These are phyloP conservation scores for Synergus laeviventris DNA, from an alignment of 2,888 invertebrate species.

Conservation along the genomic window DNA sequence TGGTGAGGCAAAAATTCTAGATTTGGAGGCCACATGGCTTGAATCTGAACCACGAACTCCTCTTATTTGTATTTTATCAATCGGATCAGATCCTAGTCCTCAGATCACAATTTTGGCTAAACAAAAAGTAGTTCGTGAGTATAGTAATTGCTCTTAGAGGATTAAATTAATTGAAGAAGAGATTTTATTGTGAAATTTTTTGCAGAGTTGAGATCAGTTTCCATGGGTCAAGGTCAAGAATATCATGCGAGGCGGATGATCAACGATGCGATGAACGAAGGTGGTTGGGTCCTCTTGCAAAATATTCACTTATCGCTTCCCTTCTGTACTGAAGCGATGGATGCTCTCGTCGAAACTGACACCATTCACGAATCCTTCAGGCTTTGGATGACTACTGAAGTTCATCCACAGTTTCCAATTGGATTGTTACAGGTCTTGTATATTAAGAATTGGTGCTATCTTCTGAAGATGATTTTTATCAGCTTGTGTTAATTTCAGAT, in stretches of 20 bases:
- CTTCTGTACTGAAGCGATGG: constrained; percentile 95
- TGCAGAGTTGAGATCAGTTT: constrained; percentile 88
- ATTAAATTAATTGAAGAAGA: constrained; percentile 41
- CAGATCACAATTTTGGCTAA: constrained; percentile 93
- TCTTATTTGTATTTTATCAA: constrained; percentile 93
- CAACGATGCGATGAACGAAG: constrained; percentile 85
- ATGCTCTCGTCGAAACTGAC: constrained; percentile 90
- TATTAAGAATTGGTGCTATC: constrained; percentile 33
- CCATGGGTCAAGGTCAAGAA: constrained; percentile 99
- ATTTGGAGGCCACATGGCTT: constrained; percentile 91
- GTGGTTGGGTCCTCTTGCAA: constrained; percentile 96
- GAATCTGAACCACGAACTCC: constrained; percentile 94
- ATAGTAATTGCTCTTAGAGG: not conserved
- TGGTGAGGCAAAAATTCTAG: constrained; percentile 94
- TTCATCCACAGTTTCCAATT: constrained; percentile 95
- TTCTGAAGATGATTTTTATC: not conserved
- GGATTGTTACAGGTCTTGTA: constrained; percentile 79
- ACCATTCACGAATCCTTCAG: constrained; percentile 89
- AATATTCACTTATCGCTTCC: constrained; percentile 97
- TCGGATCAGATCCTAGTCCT: constrained; percentile 97
- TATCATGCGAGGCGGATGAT: constrained; percentile 90
- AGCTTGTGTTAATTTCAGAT: constrained; percentile 80
- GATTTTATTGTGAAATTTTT: constrained; percentile 43
- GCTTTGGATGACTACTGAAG: constrained; percentile 96
- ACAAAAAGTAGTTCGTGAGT: constrained; percentile 88